phyloP scores from a whole-genome alignment of 2,113 vertebrate genomes.

The Oreochromis niloticus region DNA sequence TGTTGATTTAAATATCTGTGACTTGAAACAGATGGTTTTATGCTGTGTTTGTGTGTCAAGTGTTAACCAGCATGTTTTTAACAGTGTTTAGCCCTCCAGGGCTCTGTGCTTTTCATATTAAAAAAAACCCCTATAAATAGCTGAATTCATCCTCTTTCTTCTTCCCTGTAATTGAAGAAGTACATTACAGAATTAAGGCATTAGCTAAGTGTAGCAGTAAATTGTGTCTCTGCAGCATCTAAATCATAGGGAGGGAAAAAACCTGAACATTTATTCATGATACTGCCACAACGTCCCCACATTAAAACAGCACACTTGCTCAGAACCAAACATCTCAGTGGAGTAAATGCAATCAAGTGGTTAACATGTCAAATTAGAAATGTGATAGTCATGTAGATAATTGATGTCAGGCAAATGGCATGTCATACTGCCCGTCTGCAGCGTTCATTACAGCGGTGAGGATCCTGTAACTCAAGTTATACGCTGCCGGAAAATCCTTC shows the following conservation, averaged over 20 bases:
- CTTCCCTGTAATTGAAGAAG: neutral
- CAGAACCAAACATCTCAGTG: neutral
- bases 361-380: neutral
- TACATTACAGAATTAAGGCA: neutral
- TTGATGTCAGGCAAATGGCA: neutral
- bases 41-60: neutral
- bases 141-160: neutral
- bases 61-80: neutral
- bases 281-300: neutral
- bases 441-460: neutral
- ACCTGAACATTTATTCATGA: neutral
- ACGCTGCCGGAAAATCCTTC: neutral
- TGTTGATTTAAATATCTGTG: neutral
- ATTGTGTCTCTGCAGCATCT: neutral
- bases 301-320: neutral
- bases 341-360: neutral
- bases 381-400: neutral
- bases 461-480: constrained; percentile 5
- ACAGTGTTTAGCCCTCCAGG: neutral
- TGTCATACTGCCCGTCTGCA: neutral
- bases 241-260: neutral
- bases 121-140: neutral
- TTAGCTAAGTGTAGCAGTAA: neutral
- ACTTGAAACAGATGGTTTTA: neutral
- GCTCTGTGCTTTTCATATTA: neutral